A percentile compares a stretch with the other conserved stretches of the same genome.
phyloP scores from a whole-genome alignment of 2,888 invertebrate genomes.

The Pimpla rufipes region DNA sequence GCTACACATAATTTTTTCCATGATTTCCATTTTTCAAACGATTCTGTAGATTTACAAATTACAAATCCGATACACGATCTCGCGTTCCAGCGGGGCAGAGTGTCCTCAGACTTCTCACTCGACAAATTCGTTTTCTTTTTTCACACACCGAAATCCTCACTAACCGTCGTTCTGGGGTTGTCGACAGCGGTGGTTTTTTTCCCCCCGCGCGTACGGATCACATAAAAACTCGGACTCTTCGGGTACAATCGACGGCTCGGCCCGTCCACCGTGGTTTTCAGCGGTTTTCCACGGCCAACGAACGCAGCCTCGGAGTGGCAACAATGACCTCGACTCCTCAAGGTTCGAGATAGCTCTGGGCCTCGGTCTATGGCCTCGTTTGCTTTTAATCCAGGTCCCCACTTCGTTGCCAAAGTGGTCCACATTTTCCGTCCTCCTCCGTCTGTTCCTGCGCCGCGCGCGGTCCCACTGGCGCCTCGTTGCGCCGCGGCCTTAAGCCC shows the following conservation, averaged over 20 bases:
- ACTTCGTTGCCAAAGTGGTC: slow-evolving; percentile 82
- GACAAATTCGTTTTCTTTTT: not conserved
- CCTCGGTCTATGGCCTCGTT: slow-evolving; percentile 84
- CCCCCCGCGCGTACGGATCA: slow-evolving; percentile 51
- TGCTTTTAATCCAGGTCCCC: slow-evolving; percentile 85
- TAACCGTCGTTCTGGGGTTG: slow-evolving; percentile 43
- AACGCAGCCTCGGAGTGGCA: slow-evolving; percentile 62
- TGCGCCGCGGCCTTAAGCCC: slow-evolving; percentile 11
- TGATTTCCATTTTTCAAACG: not conserved
- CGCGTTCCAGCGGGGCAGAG: not conserved
- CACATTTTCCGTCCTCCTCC: slow-evolving; percentile 83
- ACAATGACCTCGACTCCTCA: slow-evolving; percentile 82
- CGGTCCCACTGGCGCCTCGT: slow-evolving; percentile 49
- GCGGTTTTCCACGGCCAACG: not conserved
- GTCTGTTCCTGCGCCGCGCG: slow-evolving; percentile 35
- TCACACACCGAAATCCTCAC: slow-evolving; percentile 44
- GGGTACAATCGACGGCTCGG: not conserved
- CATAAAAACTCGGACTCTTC: slow-evolving; percentile 64
- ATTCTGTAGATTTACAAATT: not conserved
- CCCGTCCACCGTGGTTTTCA: not conserved
- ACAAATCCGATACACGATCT: not conserved
- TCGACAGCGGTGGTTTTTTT: slow-evolving; percentile 34
- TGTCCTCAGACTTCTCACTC: not conserved
- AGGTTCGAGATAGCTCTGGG: slow-evolving; percentile 85
- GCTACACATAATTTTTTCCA: no score